A percentile compares a stretch with the other conserved stretches of the same genome.
Evolutionary conservation across 2,113 vertebrate species (phyloP).

Genomic region (Hippopotamus amphibius): DNA sequence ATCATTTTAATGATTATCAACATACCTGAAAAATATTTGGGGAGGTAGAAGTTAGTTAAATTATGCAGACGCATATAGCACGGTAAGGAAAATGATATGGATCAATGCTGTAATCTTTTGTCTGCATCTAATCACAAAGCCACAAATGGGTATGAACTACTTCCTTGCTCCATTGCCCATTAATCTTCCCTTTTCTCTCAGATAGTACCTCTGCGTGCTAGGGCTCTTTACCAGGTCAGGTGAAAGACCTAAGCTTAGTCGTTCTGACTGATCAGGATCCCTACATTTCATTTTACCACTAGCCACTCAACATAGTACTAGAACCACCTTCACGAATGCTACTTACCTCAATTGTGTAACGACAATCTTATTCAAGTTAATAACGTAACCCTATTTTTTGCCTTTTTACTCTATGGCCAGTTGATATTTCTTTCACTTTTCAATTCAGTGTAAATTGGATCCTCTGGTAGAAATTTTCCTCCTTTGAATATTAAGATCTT

Average conservation of each 20-base stretch:
- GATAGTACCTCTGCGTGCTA: background rate
- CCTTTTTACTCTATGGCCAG: background rate
- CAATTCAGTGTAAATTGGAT: background rate
- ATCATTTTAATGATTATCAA: background rate
- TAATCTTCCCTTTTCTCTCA: background rate
- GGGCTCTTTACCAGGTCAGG: background rate
- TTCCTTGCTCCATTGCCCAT: background rate
- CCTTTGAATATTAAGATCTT: background rate
- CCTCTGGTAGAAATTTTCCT: background rate
- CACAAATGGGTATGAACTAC: background rate
- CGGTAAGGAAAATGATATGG: background rate
- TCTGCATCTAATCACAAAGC: background rate
- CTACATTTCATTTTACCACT: background rate
- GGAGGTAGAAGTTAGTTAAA: background rate
- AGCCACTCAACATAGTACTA: background rate
- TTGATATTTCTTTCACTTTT: slow-evolving; percentile 25
- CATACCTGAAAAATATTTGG: background rate
- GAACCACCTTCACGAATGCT: background rate
- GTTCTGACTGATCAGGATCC: background rate
- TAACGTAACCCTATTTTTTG: background rate
- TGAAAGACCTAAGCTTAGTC: background rate
- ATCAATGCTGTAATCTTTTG: background rate
- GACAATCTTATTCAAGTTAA: background rate
- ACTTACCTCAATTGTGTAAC: background rate
- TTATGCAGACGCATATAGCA: background rate